A percentile compares a stretch with the other conserved stretches of the same genome.
Conservation (phyloP, 2,113 vertebrate genomes). For the Cyrtonyx montezumae region DNA sequence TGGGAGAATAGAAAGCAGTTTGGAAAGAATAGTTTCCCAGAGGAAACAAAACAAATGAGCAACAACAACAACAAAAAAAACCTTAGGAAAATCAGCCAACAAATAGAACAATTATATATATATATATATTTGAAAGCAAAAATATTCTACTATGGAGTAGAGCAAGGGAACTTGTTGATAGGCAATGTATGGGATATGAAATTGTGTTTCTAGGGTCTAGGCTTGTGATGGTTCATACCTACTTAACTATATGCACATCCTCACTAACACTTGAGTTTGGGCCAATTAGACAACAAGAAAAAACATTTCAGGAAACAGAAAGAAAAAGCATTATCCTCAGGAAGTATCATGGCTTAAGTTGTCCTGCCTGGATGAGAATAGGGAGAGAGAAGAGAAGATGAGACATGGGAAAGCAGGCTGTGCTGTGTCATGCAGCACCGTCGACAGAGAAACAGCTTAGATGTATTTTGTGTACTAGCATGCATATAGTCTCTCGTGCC, state of each 20-base stretch:
- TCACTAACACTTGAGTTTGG: background rate
- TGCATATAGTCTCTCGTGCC: background rate
- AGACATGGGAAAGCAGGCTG: background rate
- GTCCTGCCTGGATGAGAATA: background rate
- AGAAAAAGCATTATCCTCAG: background rate
- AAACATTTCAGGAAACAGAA: background rate
- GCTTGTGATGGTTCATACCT: background rate
- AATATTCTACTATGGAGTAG: background rate
- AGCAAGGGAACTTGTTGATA: background rate
- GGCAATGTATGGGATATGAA: background rate
- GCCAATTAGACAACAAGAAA: background rate
- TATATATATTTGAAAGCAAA: background rate
- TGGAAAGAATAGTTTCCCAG: background rate
- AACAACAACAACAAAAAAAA: background rate
- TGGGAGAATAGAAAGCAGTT: background rate
- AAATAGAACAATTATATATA: background rate
- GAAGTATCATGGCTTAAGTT: background rate
- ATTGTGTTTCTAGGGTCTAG: background rate
- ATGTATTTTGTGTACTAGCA: background rate
- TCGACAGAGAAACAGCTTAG: background rate
- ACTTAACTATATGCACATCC: background rate
- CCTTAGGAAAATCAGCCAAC: background rate
- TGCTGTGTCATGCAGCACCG: rapidly evolving
- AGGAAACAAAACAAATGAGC: rapidly evolving
- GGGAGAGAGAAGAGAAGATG: background rate